phyloP scores from a whole-genome alignment of 2,888 invertebrate species.

The Sphaeridia pumilis region DNA sequence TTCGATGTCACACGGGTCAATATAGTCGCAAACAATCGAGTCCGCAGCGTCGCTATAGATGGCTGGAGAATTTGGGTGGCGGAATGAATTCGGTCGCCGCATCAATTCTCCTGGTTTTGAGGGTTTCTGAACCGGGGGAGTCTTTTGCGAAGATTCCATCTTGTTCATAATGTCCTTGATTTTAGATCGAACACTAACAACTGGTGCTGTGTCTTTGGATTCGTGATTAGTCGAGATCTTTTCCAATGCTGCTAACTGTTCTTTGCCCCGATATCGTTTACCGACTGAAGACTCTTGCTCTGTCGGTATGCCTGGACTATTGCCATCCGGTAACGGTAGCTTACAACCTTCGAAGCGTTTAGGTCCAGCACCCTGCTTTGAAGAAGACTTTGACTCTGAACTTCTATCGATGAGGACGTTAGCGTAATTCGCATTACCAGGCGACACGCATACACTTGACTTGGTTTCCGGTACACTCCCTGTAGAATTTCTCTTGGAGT shows the following conservation, averaged over 20 bases:
- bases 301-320: neutral
- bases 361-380: neutral
- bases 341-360: constrained; percentile 18
- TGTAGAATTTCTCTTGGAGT: constrained; percentile 23
- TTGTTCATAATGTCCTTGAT: constrained; percentile 34
- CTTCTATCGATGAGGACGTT: constrained; percentile 5
- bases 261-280: constrained; percentile 4
- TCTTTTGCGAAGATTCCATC: constrained; percentile 33
- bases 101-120: neutral
- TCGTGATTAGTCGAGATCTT: constrained; percentile 8
- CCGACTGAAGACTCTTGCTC: constrained; percentile 18
- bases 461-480: neutral
- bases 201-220: constrained; percentile 7
- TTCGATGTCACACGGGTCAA: constrained; percentile 34
- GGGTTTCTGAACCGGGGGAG: constrained; percentile 14
- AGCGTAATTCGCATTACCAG: neutral
- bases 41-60: constrained; percentile 11
- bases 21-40: constrained; percentile 30
- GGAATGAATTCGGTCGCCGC: neutral
- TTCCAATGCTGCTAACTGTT: neutral
- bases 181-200: constrained; percentile 27
- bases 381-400: neutral
- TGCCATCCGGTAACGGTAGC: constrained; percentile 21
- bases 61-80: constrained; percentile 4
- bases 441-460: neutral